Percentiles rank a stretch among this genome's conserved stretches.
Conservation (phyloP, 2,113 vertebrate species). For the Heteronetta atricapilla region DNA sequence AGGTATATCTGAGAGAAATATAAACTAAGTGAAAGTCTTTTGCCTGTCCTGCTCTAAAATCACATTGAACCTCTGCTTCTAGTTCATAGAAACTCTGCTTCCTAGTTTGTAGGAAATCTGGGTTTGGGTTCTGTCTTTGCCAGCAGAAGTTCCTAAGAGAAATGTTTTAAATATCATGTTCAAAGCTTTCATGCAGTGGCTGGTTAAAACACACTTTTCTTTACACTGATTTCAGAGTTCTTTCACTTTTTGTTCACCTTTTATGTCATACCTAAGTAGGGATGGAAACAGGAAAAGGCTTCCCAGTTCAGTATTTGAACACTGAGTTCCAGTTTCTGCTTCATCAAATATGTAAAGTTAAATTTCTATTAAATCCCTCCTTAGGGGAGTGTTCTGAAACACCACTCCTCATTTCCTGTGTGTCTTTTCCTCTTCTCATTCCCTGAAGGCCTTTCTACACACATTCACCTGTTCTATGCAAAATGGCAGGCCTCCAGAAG, state of each 20-base stretch:
- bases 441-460: accelerated
- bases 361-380: not conserved
- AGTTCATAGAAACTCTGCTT: not conserved
- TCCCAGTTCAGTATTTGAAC: not conserved
- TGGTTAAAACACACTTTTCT: not conserved
- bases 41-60: not conserved
- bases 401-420: accelerated
- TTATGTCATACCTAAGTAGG: not conserved
- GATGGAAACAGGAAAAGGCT: not conserved
- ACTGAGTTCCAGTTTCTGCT: not conserved
- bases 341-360: not conserved
- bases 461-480: not conserved
- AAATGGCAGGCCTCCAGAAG: not conserved
- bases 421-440: not conserved
- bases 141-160: not conserved
- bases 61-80: not conserved
- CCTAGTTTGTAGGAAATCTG: not conserved
- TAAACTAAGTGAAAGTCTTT: not conserved
- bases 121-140: not conserved
- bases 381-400: not conserved
- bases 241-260: not conserved
- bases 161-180: not conserved
- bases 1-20: not conserved
- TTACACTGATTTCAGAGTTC: not conserved
- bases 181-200: not conserved